phyloP scores from a whole-genome alignment of 2,797 vertebrate genomes.

The Mus minutoides region DNA sequence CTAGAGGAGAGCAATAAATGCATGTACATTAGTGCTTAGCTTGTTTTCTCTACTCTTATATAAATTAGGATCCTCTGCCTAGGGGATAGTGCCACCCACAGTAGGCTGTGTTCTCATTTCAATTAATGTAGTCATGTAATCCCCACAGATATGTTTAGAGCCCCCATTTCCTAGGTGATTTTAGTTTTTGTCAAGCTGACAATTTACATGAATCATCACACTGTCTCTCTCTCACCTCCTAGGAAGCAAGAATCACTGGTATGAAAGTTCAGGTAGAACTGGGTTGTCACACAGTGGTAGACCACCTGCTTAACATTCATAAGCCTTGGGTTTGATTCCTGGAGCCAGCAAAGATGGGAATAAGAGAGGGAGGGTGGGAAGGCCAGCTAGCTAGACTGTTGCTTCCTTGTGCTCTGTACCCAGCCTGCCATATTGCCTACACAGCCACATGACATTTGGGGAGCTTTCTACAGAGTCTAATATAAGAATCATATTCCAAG shows the following conservation, averaged over 20 bases:
- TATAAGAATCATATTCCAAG: constrained; percentile 19
- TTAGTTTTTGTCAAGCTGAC: not conserved
- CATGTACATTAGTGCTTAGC: not conserved
- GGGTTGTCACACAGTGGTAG: not conserved
- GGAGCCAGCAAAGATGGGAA: not conserved
- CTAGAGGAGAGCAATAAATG: not conserved
- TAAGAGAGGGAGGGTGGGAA: not conserved
- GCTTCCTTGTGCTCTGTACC: not conserved
- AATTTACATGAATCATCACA: not conserved
- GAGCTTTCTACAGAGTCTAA: constrained; percentile 13
- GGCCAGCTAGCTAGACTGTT: not conserved
- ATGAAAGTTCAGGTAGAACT: not conserved
- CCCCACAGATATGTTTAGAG: not conserved
- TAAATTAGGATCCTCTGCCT: not conserved
- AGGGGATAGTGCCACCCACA: not conserved
- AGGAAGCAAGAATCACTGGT: not conserved
- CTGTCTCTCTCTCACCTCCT: not conserved
- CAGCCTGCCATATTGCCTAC: not conserved
- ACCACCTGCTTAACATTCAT: not conserved
- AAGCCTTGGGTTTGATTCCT: not conserved
- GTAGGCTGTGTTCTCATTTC: not conserved
- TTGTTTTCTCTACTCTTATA: not conserved
- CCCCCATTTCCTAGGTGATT: not conserved
- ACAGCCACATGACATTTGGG: not conserved
- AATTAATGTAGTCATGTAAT: not conserved